phyloP scores from a whole-genome alignment of 2,113 vertebrate species.

The Hippocampus comes region DNA sequence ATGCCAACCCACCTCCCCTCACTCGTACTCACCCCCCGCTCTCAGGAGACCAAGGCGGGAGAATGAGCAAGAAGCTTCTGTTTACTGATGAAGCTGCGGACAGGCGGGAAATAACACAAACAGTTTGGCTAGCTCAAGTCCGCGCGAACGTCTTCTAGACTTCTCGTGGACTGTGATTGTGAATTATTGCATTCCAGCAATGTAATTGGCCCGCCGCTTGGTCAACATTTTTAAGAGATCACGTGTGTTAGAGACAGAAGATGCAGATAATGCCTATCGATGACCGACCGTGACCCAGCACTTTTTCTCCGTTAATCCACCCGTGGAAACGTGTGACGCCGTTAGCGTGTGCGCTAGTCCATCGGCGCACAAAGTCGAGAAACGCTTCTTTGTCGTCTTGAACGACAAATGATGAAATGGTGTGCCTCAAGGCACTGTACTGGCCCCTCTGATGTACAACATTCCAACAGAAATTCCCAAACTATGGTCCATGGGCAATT shows the following conservation, averaged over 20 bases:
- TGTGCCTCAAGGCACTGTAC: background rate
- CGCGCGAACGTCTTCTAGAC: too few relatives aligned
- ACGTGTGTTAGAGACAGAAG: too few relatives aligned
- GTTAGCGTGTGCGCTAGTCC: background rate
- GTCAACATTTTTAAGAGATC: too few relatives aligned
- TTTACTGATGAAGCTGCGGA: constrained; percentile 32
- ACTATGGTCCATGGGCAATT: background rate
- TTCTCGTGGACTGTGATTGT: too few relatives aligned
- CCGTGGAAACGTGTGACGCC: background rate
- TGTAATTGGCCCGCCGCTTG: too few relatives aligned
- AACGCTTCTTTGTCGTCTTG: background rate
- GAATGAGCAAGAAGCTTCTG: constrained; percentile 36
- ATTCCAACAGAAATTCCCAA: background rate
- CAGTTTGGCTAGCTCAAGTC: background rate
- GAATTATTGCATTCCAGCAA: too few relatives aligned
- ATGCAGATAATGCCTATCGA: background rate
- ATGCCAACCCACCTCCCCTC: constrained; percentile 28
- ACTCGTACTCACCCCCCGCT: constrained; percentile 20
- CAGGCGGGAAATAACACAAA: constrained; percentile 5
- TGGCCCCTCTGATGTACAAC: background rate
- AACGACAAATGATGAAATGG: background rate
- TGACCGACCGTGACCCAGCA: background rate
- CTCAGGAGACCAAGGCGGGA: background rate
- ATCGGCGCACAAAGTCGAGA: too few relatives aligned
- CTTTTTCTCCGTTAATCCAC: background rate